Base-by-base conservation (phyloP, 2,797 vertebrate species). In the Rallus crepitans region DNA sequence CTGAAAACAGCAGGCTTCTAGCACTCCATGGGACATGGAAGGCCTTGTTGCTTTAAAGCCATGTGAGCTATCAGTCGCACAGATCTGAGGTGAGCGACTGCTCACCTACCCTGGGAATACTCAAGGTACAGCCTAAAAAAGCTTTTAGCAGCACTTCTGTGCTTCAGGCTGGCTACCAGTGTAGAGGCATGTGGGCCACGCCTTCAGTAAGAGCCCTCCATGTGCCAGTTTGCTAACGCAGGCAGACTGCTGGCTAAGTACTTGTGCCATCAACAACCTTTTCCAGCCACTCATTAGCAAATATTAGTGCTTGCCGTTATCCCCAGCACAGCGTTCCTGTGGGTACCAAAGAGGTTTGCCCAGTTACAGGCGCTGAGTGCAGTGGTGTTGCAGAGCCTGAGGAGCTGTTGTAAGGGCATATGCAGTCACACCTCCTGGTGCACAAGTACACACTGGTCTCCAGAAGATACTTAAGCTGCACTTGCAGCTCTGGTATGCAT, bases 351-450 rank as follows among this genome's bases (percentile, higher is more conserved):
- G 19, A 37, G 7, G 40, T 93, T 68, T 84, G 17, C 57, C n/a
- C 13, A 23, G 12, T 28, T 63, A 0, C 12, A 59, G 63, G 19
- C 56, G 24, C 42, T 33, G 15, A 21, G 23, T 6, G 19, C 50
- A 47, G 63, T 40, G 15, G 15, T 40, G 18, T 50, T 37, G 4
- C 23, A 53, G 77, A 69, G 9, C 12, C 24, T 56, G n/a, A 55
- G 24, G 24, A 61, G 20, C 11, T 11, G 8, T 76, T 1, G 0
- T 21, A 31, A 45, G 19, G 30, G 11, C 52, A 63, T 0, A 66
- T 0, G 0, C 24, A 68, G 28, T 17, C 11, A 10, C 2, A 1
- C 24, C 28, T 31, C 0, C 1, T 39, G 39, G 13, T 61, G 48
- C 37, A 48, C 7, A 6, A 7, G 12, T 12, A 40, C 27, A 25